Evolutionary conservation across 23 tunicate genomes (phyloP).

Genomic region (Diplosoma virens): DNA sequence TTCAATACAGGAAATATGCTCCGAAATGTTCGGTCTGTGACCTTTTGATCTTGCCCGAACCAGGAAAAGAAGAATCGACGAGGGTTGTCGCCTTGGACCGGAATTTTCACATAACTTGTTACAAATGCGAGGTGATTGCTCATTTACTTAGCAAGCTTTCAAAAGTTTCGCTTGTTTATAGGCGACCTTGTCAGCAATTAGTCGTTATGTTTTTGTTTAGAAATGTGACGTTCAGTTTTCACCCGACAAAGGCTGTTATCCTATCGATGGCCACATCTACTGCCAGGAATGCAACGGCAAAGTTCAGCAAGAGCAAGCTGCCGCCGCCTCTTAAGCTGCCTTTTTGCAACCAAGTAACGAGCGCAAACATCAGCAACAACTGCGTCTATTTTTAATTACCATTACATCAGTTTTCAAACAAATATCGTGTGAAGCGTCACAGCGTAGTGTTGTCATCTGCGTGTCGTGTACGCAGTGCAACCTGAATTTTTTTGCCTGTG

Average conservation of each 20-base stretch:
- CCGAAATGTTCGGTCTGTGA: conserved; percentile 82
- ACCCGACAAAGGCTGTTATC: conserved; percentile 81
- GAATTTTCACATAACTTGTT: conserved; percentile 84
- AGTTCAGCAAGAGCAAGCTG: too few species aligned
- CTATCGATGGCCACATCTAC: conserved; percentile 71
- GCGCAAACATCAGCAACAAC: too few species aligned
- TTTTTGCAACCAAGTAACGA: too few species aligned
- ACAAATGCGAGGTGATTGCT: conserved; percentile 97
- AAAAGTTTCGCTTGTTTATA: too few species aligned
- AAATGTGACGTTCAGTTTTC: conserved; percentile 65
- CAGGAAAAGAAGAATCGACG: conserved; percentile 83
- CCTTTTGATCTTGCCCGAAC: conserved; percentile 78
- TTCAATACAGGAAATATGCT: conserved; percentile 63
- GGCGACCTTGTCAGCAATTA: too few species aligned
- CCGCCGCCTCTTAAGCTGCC: too few species aligned
- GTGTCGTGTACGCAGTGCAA: too few species aligned
- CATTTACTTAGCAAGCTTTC: background rate
- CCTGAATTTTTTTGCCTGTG: too few species aligned
- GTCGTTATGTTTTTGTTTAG: conserved; percentile 16
- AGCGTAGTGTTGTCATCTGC: too few species aligned
- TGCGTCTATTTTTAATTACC: too few species aligned
- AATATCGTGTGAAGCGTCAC: too few species aligned
- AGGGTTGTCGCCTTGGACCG: conserved; percentile 88
- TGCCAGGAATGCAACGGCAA: conserved; percentile 84
- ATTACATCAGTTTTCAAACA: too few species aligned